A percentile compares a stretch with the other conserved stretches of the same genome.
Evolutionary conservation across 1,140 invertebrate species (phyloP).

Genomic region (Ganaspis sp.): DNA sequence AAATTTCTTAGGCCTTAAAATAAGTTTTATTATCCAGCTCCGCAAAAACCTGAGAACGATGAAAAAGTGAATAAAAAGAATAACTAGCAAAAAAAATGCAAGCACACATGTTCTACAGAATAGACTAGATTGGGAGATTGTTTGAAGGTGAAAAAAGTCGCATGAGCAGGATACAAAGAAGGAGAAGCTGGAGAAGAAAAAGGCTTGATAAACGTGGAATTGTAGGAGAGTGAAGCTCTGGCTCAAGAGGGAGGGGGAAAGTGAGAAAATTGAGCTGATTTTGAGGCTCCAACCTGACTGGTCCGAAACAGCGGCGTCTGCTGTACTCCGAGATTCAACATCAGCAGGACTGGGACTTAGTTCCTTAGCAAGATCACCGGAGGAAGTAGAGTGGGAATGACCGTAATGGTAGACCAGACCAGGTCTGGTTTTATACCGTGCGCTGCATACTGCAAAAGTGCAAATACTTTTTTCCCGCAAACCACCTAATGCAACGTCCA

Average conservation of each 20-base stretch:
- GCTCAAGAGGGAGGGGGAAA: constrained; percentile 43
- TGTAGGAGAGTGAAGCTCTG: constrained; percentile 35
- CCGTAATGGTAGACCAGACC: constrained; percentile 98
- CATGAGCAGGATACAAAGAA: constrained; percentile 15
- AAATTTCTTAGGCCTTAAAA: too few relatives aligned
- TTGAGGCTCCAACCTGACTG: constrained; percentile 76
- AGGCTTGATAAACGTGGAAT: constrained; percentile 16
- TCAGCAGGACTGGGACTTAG: constrained; percentile 77
- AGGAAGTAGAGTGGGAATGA: constrained; percentile 88
- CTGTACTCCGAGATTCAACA: constrained; percentile 76
- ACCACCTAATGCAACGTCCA: constrained; percentile 74
- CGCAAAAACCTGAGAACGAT: not conserved
- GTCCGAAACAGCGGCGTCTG: constrained; percentile 76
- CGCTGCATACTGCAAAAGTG: constrained; percentile 92
- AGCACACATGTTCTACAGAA: constrained; percentile 31
- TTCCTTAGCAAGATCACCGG: constrained; percentile 78
- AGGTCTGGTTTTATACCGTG: constrained; percentile 97
- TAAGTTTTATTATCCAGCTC: not conserved
- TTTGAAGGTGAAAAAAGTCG: not conserved
- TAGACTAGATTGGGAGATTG: constrained; percentile 5
- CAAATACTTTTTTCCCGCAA: constrained; percentile 77
- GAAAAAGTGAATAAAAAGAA: not conserved
- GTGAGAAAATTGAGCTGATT: constrained; percentile 75
- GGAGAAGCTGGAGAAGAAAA: not conserved
- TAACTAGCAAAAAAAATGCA: constrained; percentile 17